Evolutionary conservation across 2,113 vertebrate genomes (phyloP).

Genomic region (Cnemophilus loriae): DNA sequence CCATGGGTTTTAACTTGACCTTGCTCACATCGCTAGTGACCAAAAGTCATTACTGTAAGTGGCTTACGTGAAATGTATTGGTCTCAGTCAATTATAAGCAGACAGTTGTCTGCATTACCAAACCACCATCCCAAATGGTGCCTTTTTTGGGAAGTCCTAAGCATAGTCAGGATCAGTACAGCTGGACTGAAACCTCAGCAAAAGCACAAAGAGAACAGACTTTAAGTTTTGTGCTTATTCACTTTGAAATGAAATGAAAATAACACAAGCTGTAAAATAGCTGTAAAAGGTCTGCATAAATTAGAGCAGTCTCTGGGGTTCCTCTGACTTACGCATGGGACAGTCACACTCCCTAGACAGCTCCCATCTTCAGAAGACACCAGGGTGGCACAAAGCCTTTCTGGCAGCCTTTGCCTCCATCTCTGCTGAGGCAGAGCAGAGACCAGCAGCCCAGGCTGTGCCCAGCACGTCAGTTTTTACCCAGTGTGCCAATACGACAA

Average conservation of each 20-base stretch:
- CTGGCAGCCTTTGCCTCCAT: background rate
- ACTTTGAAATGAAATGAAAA: background rate
- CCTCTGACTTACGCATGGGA: background rate
- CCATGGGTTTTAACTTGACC: conserved; percentile 40
- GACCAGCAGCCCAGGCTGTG: background rate
- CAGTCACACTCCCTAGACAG: background rate
- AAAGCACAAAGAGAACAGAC: background rate
- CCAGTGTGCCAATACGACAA: background rate
- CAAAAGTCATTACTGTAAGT: conserved; percentile 47
- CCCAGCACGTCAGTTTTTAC: background rate
- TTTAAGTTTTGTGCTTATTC: conserved; percentile 16
- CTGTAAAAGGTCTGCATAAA: background rate
- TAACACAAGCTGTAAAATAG: background rate
- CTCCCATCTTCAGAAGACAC: background rate
- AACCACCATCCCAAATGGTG: conserved; percentile 37
- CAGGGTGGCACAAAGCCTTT: background rate
- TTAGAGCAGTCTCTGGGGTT: background rate
- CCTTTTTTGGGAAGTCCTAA: conserved; percentile 40
- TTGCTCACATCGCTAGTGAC: conserved; percentile 22
- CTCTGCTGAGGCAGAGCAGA: background rate
- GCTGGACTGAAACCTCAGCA: conserved; percentile 33
- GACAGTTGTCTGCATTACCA: conserved; percentile 56
- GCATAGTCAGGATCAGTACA: background rate
- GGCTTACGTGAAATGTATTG: conserved; percentile 43
- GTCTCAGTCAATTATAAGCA: conserved; percentile 56